Evolutionary conservation across 64 coral and sea anemone genomes (phyloP).

Genomic region (Stylophora pistillata): DNA sequence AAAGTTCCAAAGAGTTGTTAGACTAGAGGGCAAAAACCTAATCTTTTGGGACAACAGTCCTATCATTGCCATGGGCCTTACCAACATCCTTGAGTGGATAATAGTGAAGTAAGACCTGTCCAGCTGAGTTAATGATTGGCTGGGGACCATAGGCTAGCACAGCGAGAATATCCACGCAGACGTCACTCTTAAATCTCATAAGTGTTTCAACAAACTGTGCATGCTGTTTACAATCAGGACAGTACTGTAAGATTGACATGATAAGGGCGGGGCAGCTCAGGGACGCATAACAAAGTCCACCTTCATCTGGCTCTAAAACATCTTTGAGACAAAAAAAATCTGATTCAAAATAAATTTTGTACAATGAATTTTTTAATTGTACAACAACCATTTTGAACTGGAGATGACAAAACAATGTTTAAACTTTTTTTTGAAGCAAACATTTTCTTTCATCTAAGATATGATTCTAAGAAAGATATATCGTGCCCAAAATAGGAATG

Average conservation of each 20-base stretch:
- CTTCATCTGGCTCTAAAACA: conserved; percentile 61
- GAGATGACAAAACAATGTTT: too few relatives aligned
- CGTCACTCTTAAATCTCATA: conserved; percentile 91
- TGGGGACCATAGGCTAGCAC: conserved; percentile 94
- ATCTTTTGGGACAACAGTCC: too few relatives aligned
- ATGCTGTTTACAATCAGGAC: conserved; percentile 92
- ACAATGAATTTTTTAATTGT: background rate
- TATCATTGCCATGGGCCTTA: conserved; percentile 3
- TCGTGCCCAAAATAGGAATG: too few relatives aligned
- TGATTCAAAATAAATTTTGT: background rate
- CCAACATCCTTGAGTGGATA: conserved; percentile 84
- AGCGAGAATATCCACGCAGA: conserved; percentile 89
- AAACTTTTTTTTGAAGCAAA: too few relatives aligned
- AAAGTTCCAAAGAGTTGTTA: too few relatives aligned
- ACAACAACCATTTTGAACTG: too few relatives aligned
- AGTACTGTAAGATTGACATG: conserved; percentile 90
- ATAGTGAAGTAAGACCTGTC: conserved; percentile 89
- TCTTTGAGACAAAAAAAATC: background rate
- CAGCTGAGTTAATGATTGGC: conserved; percentile 84
- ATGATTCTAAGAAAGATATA: too few relatives aligned
- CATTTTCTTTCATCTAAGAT: too few relatives aligned
- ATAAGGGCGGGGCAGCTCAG: conserved; percentile 84
- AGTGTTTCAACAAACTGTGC: conserved; percentile 94
- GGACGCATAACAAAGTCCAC: conserved; percentile 69
- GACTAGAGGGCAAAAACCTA: too few relatives aligned